Evolutionary conservation across 2,888 invertebrate genomes (phyloP), one percentile per base, ranked within the genome.

Genomic region (Portevinia maculata): DNA sequence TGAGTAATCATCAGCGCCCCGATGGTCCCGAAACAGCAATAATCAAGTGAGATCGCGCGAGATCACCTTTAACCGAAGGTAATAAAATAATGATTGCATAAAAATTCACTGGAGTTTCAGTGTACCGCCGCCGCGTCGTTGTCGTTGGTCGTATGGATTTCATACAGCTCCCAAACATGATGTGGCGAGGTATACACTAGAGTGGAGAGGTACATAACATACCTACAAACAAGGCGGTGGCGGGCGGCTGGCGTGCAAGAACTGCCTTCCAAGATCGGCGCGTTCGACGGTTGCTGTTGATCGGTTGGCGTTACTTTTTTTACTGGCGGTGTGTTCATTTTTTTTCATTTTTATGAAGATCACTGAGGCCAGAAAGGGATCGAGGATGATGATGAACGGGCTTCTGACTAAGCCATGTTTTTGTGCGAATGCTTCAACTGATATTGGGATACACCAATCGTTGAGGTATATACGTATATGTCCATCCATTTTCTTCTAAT

Each of bases 81-180:
- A 83, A 83, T 83, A 83, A 83, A 83, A 83, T 83, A 83, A 83
- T 83, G 83, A 83, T 83, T 83, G 83, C 78, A 83, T 83, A 83
- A 78, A 83, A 83, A 83, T 83, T 83, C 83, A 83, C 65, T 83
- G 83, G 83, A 71, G 83, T 57, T 83, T 71, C 83, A 83, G 67
- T 83, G 83, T 83, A 64, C 50, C 55, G 34, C 19, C 44, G 11
- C 28, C 62, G 52, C 17, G 53, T 34, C 71, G 67, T 48, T 57
- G 59, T 62, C 78, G 83, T 83, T 71, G 71, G 83, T 62, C 67
- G 74, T 81, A 74, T 75, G 62, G 64, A 74, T 75, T 75, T 75
- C 75, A 75, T 74, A 71, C 30, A 8, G 6, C 15, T n/a, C 41
- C 39, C 39, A 39, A 64, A 41, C 50, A 48, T 62, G 62, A 34